phyloP scores from a whole-genome alignment of 1,140 invertebrate species.

The Drosophila kikkawai region DNA sequence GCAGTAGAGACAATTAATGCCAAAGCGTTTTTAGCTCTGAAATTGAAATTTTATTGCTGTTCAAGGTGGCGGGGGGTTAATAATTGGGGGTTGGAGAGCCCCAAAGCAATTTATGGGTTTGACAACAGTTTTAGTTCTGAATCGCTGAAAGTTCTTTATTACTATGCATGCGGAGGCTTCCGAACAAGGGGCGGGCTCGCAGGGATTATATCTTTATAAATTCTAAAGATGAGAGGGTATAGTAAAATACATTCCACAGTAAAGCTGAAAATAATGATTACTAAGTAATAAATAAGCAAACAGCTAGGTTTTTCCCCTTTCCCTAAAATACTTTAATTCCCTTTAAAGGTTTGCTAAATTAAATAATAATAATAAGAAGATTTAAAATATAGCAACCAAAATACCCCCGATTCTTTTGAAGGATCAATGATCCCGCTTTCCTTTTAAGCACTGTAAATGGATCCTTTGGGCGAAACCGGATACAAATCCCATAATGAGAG shows the following conservation, averaged over 20 bases:
- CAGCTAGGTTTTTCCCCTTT: too few species aligned
- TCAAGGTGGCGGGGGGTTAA: constrained; percentile 33
- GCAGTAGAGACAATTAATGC: constrained; percentile 63
- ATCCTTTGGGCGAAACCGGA: constrained; percentile 15
- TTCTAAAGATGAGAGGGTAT: neutral
- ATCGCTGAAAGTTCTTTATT: constrained; percentile 25
- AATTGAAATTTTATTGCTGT: constrained; percentile 76
- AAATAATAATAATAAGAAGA: too few species aligned
- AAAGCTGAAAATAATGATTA: neutral
- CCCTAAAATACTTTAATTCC: neutral
- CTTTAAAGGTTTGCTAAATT: neutral
- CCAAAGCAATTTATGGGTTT: constrained; percentile 39
- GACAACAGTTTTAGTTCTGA: constrained; percentile 48
- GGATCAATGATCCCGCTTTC: neutral
- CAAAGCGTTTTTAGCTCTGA: constrained; percentile 67
- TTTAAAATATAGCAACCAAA: neutral
- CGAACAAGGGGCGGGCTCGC: neutral
- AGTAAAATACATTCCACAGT: neutral
- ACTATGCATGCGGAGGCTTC: neutral
- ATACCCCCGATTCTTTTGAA: neutral
- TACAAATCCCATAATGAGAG: constrained; percentile 11
- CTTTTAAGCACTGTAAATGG: constrained; percentile 7
- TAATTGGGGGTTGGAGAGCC: neutral
- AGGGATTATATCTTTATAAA: neutral
- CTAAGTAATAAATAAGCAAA: neutral